Base-by-base conservation (phyloP, 2,113 vertebrate genomes). In the Macrotus californicus region DNA sequence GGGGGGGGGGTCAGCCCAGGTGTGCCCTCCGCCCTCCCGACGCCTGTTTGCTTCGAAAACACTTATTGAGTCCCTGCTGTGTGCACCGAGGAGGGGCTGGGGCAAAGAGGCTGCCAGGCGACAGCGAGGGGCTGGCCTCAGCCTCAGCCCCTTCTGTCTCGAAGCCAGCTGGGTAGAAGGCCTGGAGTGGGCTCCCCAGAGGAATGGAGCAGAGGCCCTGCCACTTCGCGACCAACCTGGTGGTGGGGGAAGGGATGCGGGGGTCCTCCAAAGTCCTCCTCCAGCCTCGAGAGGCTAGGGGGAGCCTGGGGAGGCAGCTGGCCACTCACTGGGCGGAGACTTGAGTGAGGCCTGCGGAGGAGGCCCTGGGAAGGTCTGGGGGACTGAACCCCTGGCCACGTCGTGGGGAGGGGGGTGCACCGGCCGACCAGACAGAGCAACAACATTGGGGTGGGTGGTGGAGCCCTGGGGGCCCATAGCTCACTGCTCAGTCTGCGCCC, bases 361-460 rank as follows among this genome's bases (percentile, higher is more conserved):
- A 87, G 26, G 77, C 86, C 76, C 87, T 69, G 54, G 82, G 93
- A 96, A 92, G 85, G 76, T 80, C 88, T 85, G 76, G 72, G 89
- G 95, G 88, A 43, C 93, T 39, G 18, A 50, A 36, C 85, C 70
- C 84, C 69, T 16, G 76, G 82, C 59, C 79, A 21, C 31, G 2
- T 83, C 31, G 31, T 61, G 80, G 36, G 15, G 41, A 10, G 26
- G 84, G 73, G 79, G 36, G 82, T 11, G 54, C 85, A 93, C 95
- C 69, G 66, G 76, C 95, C 13, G 81, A 91, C 92, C 96, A 97
- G 95, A 97, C 97, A 5, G 92, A 97, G 97, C 88, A 97, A 96
- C 95, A 97, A 97, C 97, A 97, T 75, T 96, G 94, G 97, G 61
- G 97, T 97, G 97, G 96, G 97, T 96, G 96, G 96, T 21, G 29